A percentile compares a stretch with the other conserved stretches of the same genome.
Conservation (phyloP, 2,113 vertebrate genomes). For the Caloenas nicobarica region DNA sequence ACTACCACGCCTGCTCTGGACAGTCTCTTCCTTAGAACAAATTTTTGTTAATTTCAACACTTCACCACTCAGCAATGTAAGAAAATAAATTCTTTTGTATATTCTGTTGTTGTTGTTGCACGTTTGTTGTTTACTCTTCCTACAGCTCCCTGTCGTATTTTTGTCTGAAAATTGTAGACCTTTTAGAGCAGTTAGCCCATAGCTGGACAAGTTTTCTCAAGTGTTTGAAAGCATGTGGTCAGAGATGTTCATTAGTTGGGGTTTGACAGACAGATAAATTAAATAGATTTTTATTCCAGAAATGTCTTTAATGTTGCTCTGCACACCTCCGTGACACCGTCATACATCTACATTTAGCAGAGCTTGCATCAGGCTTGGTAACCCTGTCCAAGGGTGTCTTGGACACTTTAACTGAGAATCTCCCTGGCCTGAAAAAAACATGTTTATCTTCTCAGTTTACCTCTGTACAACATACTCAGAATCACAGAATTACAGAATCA, state of each 20-base stretch:
- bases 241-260: background rate
- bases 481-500: too few species aligned
- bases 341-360: background rate
- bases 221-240: background rate
- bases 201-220: background rate
- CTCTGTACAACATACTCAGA: background rate
- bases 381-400: background rate
- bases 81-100: background rate
- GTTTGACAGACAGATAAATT: background rate
- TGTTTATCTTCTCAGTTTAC: background rate
- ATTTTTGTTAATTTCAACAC: background rate
- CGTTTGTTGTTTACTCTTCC: background rate
- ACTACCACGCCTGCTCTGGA: background rate
- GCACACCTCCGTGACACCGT: background rate
- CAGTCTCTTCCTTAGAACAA: background rate
- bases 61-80: background rate
- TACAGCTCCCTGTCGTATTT: background rate
- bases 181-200: background rate
- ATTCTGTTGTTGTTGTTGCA: background rate
- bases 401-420: background rate
- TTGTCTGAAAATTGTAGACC: background rate
- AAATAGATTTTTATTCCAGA: background rate
- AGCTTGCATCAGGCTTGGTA: background rate
- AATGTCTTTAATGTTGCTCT: background rate
- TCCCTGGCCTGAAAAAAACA: background rate